Evolutionary conservation across 2,797 vertebrate species (phyloP), one percentile per base, ranked within the genome.

Genomic region (Hippocampus kuda): DNA sequence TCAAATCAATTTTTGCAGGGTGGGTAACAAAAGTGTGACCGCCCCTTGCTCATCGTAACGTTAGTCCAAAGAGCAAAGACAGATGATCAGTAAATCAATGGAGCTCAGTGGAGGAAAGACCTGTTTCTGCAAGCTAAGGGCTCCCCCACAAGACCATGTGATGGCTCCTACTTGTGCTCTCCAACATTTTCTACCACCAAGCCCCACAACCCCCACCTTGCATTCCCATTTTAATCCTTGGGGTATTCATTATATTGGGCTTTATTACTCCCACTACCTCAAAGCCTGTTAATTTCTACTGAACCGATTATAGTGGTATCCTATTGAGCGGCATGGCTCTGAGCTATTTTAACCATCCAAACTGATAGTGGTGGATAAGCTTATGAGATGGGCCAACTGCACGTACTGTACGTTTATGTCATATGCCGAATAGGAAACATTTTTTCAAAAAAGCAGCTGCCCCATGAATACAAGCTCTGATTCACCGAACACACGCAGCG

Each of bases 101-200:
- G 70, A 75, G 71, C 68, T 81, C 74, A 79, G 69, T 73, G 49
- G 68, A 85, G 75, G 77, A 78, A 86, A 79, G 71, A 83, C 80
- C 82, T 79, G 80, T 88, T 88, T 86, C 82, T 74, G 68, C 66
- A 85, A 83, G 83, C 71, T 87, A 86, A 86, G 84, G 74, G 67
- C 67, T 83, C 79, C 74, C 1, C 41, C 42, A 24, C 67, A 73
- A 68, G 72, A 75, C 74, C 73, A 77, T 75, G 70, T 81, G 82
- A 87, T 84, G 79, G 73, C 72, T 77, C 72, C 77, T 61, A 65
- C 71, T 82, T 81, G 86, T 86, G 78, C 79, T 75, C 77, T 77
- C 70, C 71, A 72, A 75, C 72, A 79, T 75, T 26, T 44, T 80
- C 73, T 67, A 75, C 4, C 26, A 16, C 12, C 42, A 46, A 27